Conservation (phyloP, 2,797 vertebrate species). For the Muscicapa comitata region DNA sequence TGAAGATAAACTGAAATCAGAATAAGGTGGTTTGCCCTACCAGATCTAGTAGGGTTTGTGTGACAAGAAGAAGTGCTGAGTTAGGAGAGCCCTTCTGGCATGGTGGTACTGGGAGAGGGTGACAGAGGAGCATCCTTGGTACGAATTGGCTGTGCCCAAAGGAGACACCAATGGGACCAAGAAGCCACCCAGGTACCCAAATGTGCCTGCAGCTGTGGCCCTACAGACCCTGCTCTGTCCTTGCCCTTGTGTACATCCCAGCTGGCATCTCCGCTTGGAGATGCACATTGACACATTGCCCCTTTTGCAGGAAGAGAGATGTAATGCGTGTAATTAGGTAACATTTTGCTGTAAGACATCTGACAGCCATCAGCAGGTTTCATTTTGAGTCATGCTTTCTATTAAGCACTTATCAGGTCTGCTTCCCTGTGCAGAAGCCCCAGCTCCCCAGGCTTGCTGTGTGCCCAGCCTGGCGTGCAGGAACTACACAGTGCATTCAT, state of each 20-base stretch:
- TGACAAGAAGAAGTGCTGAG: neutral
- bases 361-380: neutral
- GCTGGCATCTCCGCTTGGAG: neutral
- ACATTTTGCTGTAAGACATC: neutral
- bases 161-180: neutral
- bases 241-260: neutral
- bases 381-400: neutral
- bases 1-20: neutral
- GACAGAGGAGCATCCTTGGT: neutral
- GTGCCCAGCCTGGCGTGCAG: neutral
- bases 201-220: neutral
- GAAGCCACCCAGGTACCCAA: neutral
- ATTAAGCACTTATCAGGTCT: neutral
- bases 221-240: fast-evolving
- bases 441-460: neutral
- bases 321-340: neutral
- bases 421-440: neutral
- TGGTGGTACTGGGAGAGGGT: neutral
- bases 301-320: neutral
- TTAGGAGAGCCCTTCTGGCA: neutral
- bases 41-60: neutral
- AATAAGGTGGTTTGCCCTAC: neutral
- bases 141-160: neutral
- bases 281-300: fast-evolving
- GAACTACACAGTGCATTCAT: fast-evolving